A percentile compares a stretch with the other conserved stretches of the same genome.
phyloP scores from a whole-genome alignment of 1,140 invertebrate genomes.

The Hylaeus anthracinus region DNA sequence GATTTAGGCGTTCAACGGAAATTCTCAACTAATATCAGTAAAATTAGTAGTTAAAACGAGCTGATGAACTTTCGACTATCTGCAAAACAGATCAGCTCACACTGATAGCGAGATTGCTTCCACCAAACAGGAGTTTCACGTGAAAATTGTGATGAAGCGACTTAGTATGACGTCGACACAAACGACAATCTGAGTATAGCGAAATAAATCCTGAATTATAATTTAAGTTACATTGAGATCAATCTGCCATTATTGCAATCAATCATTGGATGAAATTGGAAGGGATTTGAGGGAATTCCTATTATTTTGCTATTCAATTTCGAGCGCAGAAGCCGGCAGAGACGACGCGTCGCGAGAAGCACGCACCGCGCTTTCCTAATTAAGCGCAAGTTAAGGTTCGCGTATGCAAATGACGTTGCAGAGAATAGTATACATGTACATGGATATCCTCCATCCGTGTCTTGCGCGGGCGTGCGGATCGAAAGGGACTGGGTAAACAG shows the following conservation, averaged over 20 bases:
- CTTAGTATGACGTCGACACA: neutral
- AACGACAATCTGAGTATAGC: neutral
- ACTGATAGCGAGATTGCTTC: neutral
- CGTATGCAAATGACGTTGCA: constrained; percentile 66
- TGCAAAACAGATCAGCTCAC: neutral
- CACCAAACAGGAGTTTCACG: neutral
- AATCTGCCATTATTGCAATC: too few species aligned
- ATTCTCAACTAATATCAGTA: neutral
- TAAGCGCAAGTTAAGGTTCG: constrained; percentile 58
- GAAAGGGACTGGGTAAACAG: constrained; percentile 30
- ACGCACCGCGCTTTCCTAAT: constrained; percentile 58
- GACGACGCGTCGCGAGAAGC: constrained; percentile 27
- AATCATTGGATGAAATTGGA: too few species aligned
- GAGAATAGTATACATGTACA: constrained; percentile 31
- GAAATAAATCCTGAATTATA: too few species aligned
- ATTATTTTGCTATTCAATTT: too few species aligned
- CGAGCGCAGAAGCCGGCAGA: constrained; percentile 1
- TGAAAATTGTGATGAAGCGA: neutral
- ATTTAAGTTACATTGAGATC: too few species aligned
- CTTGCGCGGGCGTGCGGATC: neutral
- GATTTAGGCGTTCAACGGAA: neutral
- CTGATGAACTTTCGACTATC: constrained; percentile 3
- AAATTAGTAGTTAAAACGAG: neutral
- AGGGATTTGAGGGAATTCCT: too few species aligned
- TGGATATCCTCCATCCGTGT: constrained; percentile 7